A percentile compares a stretch with the other conserved stretches of the same genome.
Conservation (phyloP, 2,797 vertebrate genomes). For the Potorous gilbertii region DNA sequence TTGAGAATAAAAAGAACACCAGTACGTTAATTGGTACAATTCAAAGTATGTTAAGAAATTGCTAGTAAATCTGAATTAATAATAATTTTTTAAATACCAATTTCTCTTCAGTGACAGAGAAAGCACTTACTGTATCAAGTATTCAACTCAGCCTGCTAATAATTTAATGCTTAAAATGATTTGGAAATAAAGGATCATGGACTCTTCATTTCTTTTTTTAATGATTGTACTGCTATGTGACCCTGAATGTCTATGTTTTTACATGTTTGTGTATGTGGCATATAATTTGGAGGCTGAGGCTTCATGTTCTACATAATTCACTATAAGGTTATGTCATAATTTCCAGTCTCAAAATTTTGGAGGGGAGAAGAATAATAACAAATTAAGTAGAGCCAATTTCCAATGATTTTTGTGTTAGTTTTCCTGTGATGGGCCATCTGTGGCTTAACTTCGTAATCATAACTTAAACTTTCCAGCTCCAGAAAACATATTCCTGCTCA, state of each 20-base stretch:
- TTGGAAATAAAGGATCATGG: not conserved
- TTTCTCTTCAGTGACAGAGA: not conserved
- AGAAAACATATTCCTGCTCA: not conserved
- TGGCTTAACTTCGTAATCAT: conserved; percentile 48
- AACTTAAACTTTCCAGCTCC: not conserved
- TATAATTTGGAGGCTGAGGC: not conserved
- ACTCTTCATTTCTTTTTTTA: not conserved
- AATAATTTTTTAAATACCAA: conserved; percentile 15
- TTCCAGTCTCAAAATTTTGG: not conserved
- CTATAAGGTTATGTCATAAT: not conserved
- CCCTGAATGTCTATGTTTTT: not conserved
- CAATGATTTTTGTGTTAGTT: conserved; percentile 8
- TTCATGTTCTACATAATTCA: conserved; percentile 6
- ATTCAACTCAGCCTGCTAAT: not conserved
- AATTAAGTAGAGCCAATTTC: conserved; percentile 2
- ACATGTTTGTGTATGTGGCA: not conserved
- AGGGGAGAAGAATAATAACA: conserved; percentile 4
- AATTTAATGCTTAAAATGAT: not conserved
- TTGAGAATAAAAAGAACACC: conserved; percentile 21
- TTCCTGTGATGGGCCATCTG: conserved; percentile 16
- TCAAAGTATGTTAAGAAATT: conserved; percentile 32
- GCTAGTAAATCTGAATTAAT: conserved; percentile 29
- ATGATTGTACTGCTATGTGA: conserved; percentile 12
- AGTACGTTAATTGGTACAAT: not conserved
- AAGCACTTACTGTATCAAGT: not conserved